Conservation (phyloP, 2,888 invertebrate species). For the Dicyrtoma fusca region DNA sequence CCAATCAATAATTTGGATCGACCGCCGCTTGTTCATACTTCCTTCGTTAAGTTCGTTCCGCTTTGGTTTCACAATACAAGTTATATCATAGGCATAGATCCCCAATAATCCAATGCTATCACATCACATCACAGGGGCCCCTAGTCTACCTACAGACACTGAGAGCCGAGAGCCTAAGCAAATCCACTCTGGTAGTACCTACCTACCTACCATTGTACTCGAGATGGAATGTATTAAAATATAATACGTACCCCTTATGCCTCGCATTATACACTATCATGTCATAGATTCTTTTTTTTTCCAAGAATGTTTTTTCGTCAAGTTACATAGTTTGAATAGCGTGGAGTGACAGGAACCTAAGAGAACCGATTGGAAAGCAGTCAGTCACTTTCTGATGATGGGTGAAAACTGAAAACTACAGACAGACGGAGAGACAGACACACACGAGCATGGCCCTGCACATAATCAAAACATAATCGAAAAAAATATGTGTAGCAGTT, state of each 20-base stretch:
- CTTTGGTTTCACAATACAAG: conserved; percentile 32
- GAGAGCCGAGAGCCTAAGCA: too few relatives aligned
- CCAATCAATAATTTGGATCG: conserved; percentile 46
- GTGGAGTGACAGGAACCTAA: conserved; percentile 16
- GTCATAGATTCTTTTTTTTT: too few relatives aligned
- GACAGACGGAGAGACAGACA: too few relatives aligned
- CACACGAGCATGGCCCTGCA: too few relatives aligned
- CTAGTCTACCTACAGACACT: too few relatives aligned
- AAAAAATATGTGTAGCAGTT: too few relatives aligned
- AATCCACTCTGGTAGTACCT: not conserved
- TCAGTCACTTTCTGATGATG: conserved; percentile 13
- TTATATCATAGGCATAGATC: too few relatives aligned
- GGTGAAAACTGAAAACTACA: not conserved
- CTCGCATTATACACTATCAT: not conserved
- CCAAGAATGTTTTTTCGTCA: too few relatives aligned
- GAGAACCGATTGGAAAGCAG: conserved; percentile 23
- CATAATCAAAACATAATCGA: too few relatives aligned
- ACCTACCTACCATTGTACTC: not conserved
- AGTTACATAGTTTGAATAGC: too few relatives aligned
- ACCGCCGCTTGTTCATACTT: conserved; percentile 23
- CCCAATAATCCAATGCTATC: not conserved
- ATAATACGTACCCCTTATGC: not conserved
- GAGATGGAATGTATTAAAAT: too few relatives aligned
- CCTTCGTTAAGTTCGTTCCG: conserved; percentile 25
- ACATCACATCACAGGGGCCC: not conserved